phyloP scores from a whole-genome alignment of 2,797 vertebrate species.

The Diglossa cyanea region DNA sequence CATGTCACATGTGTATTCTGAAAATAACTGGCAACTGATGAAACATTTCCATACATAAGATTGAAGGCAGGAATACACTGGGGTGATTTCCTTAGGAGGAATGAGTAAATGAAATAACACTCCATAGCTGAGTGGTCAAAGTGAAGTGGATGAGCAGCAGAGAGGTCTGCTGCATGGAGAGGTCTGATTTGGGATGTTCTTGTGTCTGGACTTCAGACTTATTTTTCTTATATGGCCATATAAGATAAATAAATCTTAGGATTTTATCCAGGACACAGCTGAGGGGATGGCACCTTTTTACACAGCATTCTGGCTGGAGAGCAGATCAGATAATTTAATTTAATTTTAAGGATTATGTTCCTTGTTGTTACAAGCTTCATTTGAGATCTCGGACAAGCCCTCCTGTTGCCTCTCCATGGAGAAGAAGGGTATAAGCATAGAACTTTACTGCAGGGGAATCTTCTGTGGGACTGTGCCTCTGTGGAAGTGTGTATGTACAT shows the following conservation, averaged over 20 bases:
- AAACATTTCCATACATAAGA: neutral
- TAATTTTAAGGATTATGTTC: neutral
- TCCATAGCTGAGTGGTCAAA: neutral
- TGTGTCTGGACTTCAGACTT: neutral
- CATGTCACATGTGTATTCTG: neutral
- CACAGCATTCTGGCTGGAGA: neutral
- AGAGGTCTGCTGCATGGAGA: neutral
- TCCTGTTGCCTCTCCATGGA: neutral
- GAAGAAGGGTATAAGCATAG: neutral
- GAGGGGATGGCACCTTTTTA: neutral
- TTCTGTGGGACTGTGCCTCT: neutral
- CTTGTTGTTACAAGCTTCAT: neutral
- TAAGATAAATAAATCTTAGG: neutral
- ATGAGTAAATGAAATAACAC: neutral
- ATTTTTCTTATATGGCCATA: neutral
- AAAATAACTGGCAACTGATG: neutral
- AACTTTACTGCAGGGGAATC: neutral
- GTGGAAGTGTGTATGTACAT: neutral
- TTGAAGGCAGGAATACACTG: neutral
- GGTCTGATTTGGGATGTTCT: neutral
- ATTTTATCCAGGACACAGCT: neutral
- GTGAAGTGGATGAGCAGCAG: neutral
- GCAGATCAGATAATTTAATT: neutral
- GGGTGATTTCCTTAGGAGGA: neutral
- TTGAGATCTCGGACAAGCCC: neutral